Evolutionary conservation across 2,888 invertebrate species (phyloP), one percentile per base, ranked within the genome.

Genomic region (Rutpela maculata): DNA sequence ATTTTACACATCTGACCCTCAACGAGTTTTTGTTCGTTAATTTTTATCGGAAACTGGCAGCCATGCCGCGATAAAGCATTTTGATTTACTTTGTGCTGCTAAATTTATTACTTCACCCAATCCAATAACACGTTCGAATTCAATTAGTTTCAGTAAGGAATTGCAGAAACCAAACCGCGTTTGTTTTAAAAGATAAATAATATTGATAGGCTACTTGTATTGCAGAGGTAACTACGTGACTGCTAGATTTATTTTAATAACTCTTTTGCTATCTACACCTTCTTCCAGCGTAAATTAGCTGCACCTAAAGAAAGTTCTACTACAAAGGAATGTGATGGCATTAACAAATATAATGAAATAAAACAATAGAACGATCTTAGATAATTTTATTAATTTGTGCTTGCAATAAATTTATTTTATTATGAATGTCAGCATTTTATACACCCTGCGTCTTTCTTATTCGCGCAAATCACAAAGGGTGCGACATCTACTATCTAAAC

Each of bases 41-140:
- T 43, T 60, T 71, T 72, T 50, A 63, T 63, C 50, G 19, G 22
- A 19, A 59, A 60, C 43, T 18, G 17, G 9, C 50, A 50, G 50
- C 10, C 18, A 55, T 5, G 17, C 31, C 50, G 38, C 75, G 17
- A 66, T 79, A 76, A 75, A 75, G 63, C 75, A 76, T 70, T 79
- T 75, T 79, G 79, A 79, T 79, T 79, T 77, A 79, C 79, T 79
- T 75, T 71, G 75, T 72, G 60, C 31, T 59, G n/a, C 19, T 62
- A 70, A 80, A 78, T 80, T 80, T 80, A 80, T 77, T 75, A 69
- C 75, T 66, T 60, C 68, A 55, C 69, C 76, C 43, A 65, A 76
- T 78, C 78, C 76, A 78, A 77, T 75, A 78, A 78, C 80, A 80
- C 80, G 78, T 78, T 80, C 78, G 69, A 43, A 77, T 80, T 80